A percentile compares a stretch with the other conserved stretches of the same genome.
Conservation (phyloP, 2,888 invertebrate genomes). For the Spilosoma lubricipeda region DNA sequence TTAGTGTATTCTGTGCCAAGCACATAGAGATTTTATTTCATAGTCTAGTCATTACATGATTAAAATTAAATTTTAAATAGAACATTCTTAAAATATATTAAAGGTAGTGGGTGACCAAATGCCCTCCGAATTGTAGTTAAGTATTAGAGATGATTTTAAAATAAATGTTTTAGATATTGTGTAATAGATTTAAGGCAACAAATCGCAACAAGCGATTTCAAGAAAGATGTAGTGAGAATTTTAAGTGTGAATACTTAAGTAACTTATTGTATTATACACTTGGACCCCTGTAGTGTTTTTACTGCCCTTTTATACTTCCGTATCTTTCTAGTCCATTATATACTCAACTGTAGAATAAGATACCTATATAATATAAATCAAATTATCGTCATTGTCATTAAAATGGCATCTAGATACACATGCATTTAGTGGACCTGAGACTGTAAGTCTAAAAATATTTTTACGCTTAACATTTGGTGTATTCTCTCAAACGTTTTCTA, state of each 20-base stretch:
- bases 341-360: slow-evolving; percentile 42
- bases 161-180: slow-evolving; percentile 34
- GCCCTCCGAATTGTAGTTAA: slow-evolving; percentile 77
- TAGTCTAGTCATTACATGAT: slow-evolving; percentile 58
- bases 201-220: slow-evolving; percentile 62
- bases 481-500: slow-evolving; percentile 19
- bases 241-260: slow-evolving; percentile 59
- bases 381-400: slow-evolving; percentile 26
- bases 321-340: slow-evolving; percentile 64
- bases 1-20: slow-evolving; percentile 64
- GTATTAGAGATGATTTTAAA: slow-evolving; percentile 52
- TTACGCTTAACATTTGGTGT: slow-evolving; percentile 30
- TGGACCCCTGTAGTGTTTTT: slow-evolving; percentile 79
- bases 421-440: slow-evolving; percentile 29
- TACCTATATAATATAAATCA: slow-evolving; percentile 35
- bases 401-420: slow-evolving; percentile 16
- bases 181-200: slow-evolving; percentile 27
- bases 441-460: slow-evolving; percentile 29
- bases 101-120: slow-evolving; percentile 65
- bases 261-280: slow-evolving; percentile 73
- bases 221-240: slow-evolving; percentile 82
- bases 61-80: slow-evolving; percentile 44
- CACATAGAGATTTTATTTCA: slow-evolving; percentile 55
- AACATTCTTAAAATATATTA: slow-evolving; percentile 43
- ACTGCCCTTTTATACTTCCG: slow-evolving; percentile 82